These are phyloP conservation scores for Coryphaenoides rupestris DNA, from an alignment of 2,113 vertebrate genomes.

Conservation along the genomic window DNA sequence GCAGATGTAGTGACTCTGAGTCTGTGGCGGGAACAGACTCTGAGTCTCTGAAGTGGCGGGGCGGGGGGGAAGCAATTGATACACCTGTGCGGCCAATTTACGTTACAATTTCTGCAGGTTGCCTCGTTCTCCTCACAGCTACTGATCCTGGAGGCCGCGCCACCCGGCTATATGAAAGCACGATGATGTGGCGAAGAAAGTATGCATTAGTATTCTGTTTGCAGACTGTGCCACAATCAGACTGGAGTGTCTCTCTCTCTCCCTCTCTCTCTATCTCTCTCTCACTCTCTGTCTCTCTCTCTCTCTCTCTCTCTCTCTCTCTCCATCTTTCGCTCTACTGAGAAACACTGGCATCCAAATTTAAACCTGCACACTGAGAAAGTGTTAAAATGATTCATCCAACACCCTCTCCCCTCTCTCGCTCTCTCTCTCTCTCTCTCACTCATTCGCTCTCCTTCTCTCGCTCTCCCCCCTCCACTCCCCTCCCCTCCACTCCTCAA, in stretches of 20 bases:
- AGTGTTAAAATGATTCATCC: conserved; percentile 48
- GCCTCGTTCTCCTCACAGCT: conserved; percentile 11
- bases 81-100: conserved; percentile 16
- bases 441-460: background rate
- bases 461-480: conserved; percentile 5
- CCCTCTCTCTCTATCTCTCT: no score
- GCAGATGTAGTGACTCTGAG: background rate
- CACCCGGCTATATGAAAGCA: conserved; percentile 7
- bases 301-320: no score
- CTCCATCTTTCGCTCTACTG: conserved; percentile 8
- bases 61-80: background rate
- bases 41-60: no score
- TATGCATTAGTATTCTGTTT: conserved; percentile 58
- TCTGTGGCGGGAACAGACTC: background rate
- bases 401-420: conserved; percentile 10
- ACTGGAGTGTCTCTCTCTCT: conserved; percentile 33
- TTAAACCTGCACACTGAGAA: conserved; percentile 52
- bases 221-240: conserved; percentile 47
- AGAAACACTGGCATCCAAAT: conserved; percentile 40
- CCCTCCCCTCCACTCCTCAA: no score
- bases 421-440: background rate
- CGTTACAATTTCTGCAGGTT: conserved; percentile 5
- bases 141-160: background rate
- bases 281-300: no score
- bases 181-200: conserved; percentile 36